Evolutionary conservation across 1,140 invertebrate species (phyloP).

Genomic region (Drosophila teissieri): DNA sequence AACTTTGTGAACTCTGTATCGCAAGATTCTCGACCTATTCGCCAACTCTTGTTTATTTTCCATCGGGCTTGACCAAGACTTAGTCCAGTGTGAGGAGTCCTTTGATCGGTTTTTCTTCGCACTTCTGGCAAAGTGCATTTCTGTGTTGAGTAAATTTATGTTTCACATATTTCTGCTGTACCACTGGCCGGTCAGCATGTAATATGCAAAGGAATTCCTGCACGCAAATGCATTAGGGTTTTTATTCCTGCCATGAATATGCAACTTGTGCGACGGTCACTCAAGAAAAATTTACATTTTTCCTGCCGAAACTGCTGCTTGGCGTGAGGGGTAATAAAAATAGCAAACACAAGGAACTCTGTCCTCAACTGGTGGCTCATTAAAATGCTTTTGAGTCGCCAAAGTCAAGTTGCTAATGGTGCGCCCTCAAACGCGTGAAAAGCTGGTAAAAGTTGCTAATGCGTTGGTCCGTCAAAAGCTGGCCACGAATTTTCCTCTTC

Average conservation of each 20-base stretch:
- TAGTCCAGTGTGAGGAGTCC: constrained; percentile 7
- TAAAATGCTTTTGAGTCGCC: constrained; percentile 64
- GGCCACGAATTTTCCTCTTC: constrained; percentile 45
- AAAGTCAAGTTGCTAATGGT: constrained; percentile 66
- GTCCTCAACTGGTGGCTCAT: constrained; percentile 54
- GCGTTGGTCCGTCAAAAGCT: constrained; percentile 55
- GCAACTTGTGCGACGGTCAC: constrained; percentile 46
- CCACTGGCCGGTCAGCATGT: constrained; percentile 21
- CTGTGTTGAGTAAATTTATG: constrained; percentile 42
- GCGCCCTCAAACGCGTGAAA: constrained; percentile 44
- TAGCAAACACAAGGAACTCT: constrained; percentile 7
- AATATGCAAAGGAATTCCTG: constrained; percentile 61
- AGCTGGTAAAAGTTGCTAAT: constrained; percentile 46
- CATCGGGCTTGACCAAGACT: constrained; percentile 37
- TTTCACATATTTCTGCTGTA: constrained; percentile 29
- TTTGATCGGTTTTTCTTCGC: constrained; percentile 16
- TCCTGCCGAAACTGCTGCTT: constrained; percentile 50
- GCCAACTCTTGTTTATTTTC: constrained; percentile 54
- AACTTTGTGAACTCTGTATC: constrained; percentile 8
- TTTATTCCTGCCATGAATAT: constrained; percentile 64
- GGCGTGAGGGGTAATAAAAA: constrained; percentile 17
- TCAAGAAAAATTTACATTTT: constrained; percentile 63
- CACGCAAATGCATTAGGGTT: constrained; percentile 63
- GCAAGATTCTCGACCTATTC: constrained; percentile 21
- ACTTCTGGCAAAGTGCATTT: constrained; percentile 53